Base-by-base conservation (phyloP, 2,888 invertebrate genomes). In the Craniophora ligustri region DNA sequence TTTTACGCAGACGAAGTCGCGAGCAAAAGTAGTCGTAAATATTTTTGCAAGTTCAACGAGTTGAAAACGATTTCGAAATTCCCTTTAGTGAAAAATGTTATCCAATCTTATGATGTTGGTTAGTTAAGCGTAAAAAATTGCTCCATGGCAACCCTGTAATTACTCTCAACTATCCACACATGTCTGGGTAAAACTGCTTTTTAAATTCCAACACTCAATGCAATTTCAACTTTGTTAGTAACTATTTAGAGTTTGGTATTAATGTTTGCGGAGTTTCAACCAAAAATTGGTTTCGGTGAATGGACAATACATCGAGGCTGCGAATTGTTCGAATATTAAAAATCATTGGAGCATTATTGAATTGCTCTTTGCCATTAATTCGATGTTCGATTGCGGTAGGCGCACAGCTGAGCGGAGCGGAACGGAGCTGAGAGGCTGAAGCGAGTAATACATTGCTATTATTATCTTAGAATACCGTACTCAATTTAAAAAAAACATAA, bases 241-340 rank as follows among this genome's bases (percentile, higher is more conserved):
- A 48, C 54, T 35, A 3, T 39, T 61, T 73, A 64, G 31, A 42
- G 60, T 65, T 69, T 40, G 18, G 54, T 44, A 41, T 54, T 16
- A 19, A 0, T 55, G 50, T 28, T 38, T 45, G 13, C 41, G 30
- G 11, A 32, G 55, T 63, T 68, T 57, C 42, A 30, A 68, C 77
- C 83, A 67, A 84, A 86, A 87, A 88, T 83, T 80, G 80, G 75
- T 80, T 54, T 72, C 78, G 73, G 68, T 78, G 76, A 84, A 84
- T 82, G 86, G 82, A 87, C 87, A 88, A 88, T 86, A 82, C 85
- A 81, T 82, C 72, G 81, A 67, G 56, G 78, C 75, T 72, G 81
- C 78, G 85, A 82, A 88, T 87, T 83, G 87, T 85, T 81, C 84
- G 88, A 88, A 91, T 91, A 91, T 91, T 91, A 91, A 91, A 91